Conservation (phyloP, 2,113 vertebrate species). For the Tupaia chinensis region DNA sequence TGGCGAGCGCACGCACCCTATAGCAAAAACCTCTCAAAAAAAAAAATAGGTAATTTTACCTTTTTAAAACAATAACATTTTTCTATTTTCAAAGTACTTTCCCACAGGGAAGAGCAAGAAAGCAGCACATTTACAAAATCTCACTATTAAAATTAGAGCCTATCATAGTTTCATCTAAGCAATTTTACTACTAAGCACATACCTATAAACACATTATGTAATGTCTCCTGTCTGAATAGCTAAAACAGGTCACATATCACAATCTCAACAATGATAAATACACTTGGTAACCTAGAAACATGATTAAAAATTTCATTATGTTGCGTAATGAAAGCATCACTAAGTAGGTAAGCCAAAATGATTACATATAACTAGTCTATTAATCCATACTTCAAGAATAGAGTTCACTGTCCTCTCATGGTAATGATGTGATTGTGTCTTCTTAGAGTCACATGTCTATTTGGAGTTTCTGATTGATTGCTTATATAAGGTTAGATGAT, state of each 20-base stretch:
- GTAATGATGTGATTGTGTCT: background rate
- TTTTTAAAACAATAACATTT: conserved; percentile 34
- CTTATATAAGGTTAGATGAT: background rate
- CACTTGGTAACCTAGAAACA: conserved; percentile 86
- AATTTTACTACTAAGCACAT: conserved; percentile 64
- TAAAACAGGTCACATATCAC: conserved; percentile 82
- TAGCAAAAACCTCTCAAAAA: too few species aligned
- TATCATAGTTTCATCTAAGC: background rate
- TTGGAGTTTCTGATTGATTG: conserved; percentile 25
- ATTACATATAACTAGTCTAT: conserved; percentile 11
- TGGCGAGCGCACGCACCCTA: too few species aligned
- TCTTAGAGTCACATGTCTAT: background rate
- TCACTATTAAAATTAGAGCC: conserved; percentile 30
- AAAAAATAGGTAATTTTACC: background rate
- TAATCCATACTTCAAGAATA: conserved; percentile 44
- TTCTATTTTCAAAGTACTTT: background rate
- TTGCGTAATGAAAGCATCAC: conserved; percentile 75
- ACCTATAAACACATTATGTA: conserved; percentile 79
- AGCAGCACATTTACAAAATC: background rate
- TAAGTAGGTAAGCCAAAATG: conserved; percentile 64
- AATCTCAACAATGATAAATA: conserved; percentile 86
- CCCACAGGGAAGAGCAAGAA: conserved; percentile 9
- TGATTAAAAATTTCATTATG: conserved; percentile 73
- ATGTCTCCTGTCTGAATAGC: conserved; percentile 74
- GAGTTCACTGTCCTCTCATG: background rate